phyloP scores from a whole-genome alignment of 2,888 invertebrate genomes.

The Sinotaia quadrata region DNA sequence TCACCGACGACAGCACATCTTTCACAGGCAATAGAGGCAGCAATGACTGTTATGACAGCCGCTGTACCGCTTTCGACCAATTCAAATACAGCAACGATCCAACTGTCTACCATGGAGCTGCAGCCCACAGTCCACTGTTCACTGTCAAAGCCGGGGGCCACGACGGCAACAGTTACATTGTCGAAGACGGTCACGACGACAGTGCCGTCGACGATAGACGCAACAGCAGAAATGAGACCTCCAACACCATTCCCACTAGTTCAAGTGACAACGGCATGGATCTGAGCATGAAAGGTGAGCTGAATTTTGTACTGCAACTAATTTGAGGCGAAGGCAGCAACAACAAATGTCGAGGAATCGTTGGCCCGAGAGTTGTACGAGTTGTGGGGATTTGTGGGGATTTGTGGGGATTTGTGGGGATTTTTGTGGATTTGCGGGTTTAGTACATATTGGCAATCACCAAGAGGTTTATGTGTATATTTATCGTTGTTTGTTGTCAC shows the following conservation, averaged over 20 bases:
- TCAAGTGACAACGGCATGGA: conserved; percentile 12
- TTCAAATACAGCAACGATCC: background rate
- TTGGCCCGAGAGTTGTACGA: no score
- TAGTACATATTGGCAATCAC: no score
- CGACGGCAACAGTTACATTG: background rate
- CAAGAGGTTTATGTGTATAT: no score
- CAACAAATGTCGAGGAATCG: no score
- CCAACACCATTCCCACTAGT: no score
- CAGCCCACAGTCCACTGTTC: background rate
- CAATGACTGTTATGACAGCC: conserved; percentile 1
- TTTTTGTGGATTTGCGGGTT: no score
- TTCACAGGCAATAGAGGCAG: background rate
- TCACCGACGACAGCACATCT: background rate
- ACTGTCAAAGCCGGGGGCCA: background rate
- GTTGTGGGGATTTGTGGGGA: no score
- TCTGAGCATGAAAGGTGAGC: conserved; percentile 28
- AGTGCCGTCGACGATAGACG: no score
- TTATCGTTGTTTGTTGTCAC: no score
- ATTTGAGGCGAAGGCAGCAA: no score
- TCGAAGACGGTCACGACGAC: background rate
- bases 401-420: no score
- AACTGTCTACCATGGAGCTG: background rate
- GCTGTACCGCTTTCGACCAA: background rate
- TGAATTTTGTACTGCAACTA: no score
- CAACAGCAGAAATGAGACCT: background rate